phyloP scores from a whole-genome alignment of 2,888 invertebrate species.

The Pemphredon lugubris region DNA sequence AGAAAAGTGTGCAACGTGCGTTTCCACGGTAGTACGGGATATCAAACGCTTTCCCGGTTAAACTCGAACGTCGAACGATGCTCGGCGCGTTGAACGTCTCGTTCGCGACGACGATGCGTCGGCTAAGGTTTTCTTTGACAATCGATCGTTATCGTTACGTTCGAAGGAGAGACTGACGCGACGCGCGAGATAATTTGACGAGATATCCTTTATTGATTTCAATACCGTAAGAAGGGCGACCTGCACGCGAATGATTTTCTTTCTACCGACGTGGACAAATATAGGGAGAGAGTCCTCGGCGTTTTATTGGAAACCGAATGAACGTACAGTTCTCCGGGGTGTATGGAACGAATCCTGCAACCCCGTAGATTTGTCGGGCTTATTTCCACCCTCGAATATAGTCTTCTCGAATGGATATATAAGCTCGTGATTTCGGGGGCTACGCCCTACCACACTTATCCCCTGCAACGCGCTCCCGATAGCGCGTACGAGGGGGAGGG shows the following conservation, averaged over 20 bases:
- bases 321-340: background rate
- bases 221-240: too few relatives aligned
- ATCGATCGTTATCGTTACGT: too few relatives aligned
- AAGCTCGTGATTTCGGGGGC: slow-evolving; percentile 50
- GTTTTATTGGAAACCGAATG: background rate
- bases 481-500: too few relatives aligned
- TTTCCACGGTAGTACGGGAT: too few relatives aligned
- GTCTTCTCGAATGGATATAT: slow-evolving; percentile 44
- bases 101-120: too few relatives aligned
- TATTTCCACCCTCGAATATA: slow-evolving; percentile 38
- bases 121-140: too few relatives aligned
- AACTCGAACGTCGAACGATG: slow-evolving; percentile 20
- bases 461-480: slow-evolving; percentile 20
- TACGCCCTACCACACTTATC: slow-evolving; percentile 35
- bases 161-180: too few relatives aligned
- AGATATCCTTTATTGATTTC: too few relatives aligned
- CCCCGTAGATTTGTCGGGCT: slow-evolving; percentile 44
- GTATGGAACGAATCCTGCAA: slow-evolving; percentile 4
- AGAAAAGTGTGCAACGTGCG: background rate
- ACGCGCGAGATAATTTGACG: too few relatives aligned
- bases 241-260: too few relatives aligned
- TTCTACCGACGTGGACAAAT: too few relatives aligned
- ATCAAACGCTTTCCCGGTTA: slow-evolving; percentile 9
- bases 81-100: slow-evolving; percentile 20
- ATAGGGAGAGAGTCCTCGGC: slow-evolving; percentile 8